phyloP scores from a whole-genome alignment of 1,140 invertebrate species.

The Drosophila leontia region DNA sequence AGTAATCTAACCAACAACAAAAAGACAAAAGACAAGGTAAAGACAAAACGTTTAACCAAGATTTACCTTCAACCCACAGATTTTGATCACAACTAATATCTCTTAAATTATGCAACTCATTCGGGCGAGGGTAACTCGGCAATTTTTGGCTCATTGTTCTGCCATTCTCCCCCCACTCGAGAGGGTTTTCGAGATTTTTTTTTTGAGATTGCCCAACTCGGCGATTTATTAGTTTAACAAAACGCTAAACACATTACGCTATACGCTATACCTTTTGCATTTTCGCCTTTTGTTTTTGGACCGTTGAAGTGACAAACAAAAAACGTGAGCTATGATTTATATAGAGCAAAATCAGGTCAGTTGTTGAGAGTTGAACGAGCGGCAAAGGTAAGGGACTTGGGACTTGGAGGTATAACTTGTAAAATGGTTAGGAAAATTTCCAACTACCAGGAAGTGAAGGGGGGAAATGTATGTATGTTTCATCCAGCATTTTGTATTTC shows the following conservation, averaged over 20 bases:
- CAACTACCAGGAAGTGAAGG: neutral
- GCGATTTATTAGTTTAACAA: conserved; percentile 53
- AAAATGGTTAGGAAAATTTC: conserved; percentile 11
- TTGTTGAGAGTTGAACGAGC: neutral
- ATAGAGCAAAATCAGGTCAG: conserved; percentile 48
- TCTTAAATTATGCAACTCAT: conserved; percentile 43
- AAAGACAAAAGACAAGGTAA: conserved; percentile 6
- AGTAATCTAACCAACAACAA: neutral
- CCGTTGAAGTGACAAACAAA: conserved; percentile 43
- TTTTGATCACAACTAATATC: conserved; percentile 29
- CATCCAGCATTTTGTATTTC: too few species aligned
- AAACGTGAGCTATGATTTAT: conserved; percentile 52
- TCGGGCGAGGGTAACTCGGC: conserved; percentile 16
- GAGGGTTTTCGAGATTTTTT: conserved; percentile 7
- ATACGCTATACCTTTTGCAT: neutral
- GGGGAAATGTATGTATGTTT: too few species aligned
- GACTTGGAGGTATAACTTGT: neutral
- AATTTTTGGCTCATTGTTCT: conserved; percentile 41
- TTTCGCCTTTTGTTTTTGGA: conserved; percentile 21
- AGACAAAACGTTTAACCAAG: conserved; percentile 13
- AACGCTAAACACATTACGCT: conserved; percentile 43
- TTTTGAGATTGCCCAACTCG: conserved; percentile 18
- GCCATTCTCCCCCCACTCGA: conserved; percentile 31
- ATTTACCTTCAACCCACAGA: conserved; percentile 23
- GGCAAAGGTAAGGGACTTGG: conserved; percentile 1